Conservation (phyloP, 1,140 invertebrate species). For the Diachasmimorpha longicaudata region DNA sequence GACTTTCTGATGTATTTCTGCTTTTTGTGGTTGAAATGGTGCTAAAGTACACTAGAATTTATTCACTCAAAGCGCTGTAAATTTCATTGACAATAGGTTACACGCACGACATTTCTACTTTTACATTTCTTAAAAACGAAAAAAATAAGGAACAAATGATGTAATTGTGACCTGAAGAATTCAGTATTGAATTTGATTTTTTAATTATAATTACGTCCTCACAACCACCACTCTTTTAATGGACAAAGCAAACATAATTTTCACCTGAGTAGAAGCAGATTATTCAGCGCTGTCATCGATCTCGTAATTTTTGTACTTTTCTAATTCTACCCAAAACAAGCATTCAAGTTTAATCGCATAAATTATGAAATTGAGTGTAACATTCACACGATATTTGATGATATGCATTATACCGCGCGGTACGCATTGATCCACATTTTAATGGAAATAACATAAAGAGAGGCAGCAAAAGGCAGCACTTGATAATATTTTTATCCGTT, state of each 20-base stretch:
- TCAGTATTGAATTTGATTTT: background rate
- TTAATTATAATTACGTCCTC: background rate
- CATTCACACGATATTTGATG: background rate
- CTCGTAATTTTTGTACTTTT: constrained; percentile 3
- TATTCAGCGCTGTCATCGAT: background rate
- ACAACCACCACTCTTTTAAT: background rate
- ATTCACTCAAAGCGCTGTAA: background rate
- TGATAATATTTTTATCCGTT: constrained; percentile 5
- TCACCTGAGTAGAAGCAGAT: background rate
- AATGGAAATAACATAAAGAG: background rate
- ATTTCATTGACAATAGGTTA: background rate
- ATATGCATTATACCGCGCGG: background rate
- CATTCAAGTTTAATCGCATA: background rate
- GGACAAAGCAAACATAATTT: background rate
- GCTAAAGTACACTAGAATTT: constrained; percentile 31
- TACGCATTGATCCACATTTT: background rate
- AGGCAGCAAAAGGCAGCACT: background rate
- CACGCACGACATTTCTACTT: background rate
- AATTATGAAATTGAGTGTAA: background rate
- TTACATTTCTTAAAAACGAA: background rate
- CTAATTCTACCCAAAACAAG: background rate
- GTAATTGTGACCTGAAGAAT: background rate
- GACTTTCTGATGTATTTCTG: constrained; percentile 22
- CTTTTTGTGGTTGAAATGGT: constrained; percentile 37
- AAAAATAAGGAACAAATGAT: background rate